Base-by-base conservation (phyloP, 2,797 vertebrate genomes). In the Danio albolineatus region DNA sequence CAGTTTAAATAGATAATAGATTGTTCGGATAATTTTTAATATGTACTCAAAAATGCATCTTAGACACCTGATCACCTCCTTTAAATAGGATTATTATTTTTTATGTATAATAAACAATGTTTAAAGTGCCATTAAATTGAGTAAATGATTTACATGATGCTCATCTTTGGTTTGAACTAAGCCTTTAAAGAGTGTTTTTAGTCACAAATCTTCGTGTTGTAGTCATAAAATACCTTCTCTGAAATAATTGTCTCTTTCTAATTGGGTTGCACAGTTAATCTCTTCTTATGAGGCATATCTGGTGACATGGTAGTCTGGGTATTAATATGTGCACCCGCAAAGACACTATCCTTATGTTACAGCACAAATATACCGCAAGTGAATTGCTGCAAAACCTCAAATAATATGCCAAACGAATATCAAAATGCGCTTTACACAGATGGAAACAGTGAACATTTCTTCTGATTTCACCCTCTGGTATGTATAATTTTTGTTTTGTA, bases 201-300 rank as follows among this genome's bases (percentile, higher is more conserved):
- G 9, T 7, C 10, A 7, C 57, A 62, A 43, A 43, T 9, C 65
- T 14, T n/a, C 19, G 49, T 10, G 6, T 17, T 36, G 0, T 16
- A 13, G 28, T 70, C 9, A 43, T 64, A 13, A 10, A 13, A 19
- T 19, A 10, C 4, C 10, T 46, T n/a, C 36, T 17, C 16, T 28
- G 39, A 28, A 36, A 44, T 46, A 7, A 28, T n/a, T 54, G 5
- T 28, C 60, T 28, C 4, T 5, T 43, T 69, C 76, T 70, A n/a
- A 28, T 16, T 13, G 21, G 48, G 51, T 19, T 49, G 9, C 56
- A 60, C 9, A 2, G n/a, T 17, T 78, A 78, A 78, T 71, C 76
- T 74, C 66, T 71, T 53, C 46, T 70, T 70, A 39, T 59, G 43
- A 53, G 12, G 54, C 43, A 61, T 39, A 78, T 78, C 76, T 49